These are phyloP conservation scores for Tyria jacobaeae DNA, from an alignment of 2,888 invertebrate genomes.

Conservation along the genomic window DNA sequence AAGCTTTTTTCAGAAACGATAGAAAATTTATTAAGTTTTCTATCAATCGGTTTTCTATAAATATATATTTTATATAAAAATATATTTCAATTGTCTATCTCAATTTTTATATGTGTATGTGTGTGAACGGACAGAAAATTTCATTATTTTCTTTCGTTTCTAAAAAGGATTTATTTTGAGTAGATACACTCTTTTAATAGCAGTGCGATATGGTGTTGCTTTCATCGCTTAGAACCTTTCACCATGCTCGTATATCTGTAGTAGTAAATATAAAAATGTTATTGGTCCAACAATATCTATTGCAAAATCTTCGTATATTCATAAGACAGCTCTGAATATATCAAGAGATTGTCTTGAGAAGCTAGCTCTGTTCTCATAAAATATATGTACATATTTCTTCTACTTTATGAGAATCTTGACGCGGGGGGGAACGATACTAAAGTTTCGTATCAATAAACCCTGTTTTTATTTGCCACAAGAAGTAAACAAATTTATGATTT, in stretches of 20 bases:
- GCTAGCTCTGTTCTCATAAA: slow-evolving; percentile 1
- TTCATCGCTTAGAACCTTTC: background rate
- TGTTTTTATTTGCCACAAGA: background rate
- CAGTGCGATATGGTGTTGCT: background rate
- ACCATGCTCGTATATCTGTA: background rate
- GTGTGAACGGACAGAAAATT: no score
- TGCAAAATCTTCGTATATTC: background rate
- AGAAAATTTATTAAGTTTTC: no score
- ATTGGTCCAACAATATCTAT: background rate
- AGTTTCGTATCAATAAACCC: slow-evolving; percentile 2
- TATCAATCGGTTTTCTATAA: no score
- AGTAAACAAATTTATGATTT: background rate
- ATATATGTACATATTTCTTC: background rate
- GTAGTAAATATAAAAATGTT: slow-evolving; percentile 1
- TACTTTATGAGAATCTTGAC: slow-evolving; percentile 5
- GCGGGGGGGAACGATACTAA: background rate
- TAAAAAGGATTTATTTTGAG: no score
- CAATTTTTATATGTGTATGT: no score
- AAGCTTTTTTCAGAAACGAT: no score
- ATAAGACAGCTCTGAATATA: background rate
- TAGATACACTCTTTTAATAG: no score
- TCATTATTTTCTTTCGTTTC: no score
- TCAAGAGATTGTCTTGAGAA: background rate
- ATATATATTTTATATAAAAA: no score
- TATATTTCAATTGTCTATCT: no score